Conservation (phyloP, 2,888 invertebrate genomes). For the Apotomis capreana region DNA sequence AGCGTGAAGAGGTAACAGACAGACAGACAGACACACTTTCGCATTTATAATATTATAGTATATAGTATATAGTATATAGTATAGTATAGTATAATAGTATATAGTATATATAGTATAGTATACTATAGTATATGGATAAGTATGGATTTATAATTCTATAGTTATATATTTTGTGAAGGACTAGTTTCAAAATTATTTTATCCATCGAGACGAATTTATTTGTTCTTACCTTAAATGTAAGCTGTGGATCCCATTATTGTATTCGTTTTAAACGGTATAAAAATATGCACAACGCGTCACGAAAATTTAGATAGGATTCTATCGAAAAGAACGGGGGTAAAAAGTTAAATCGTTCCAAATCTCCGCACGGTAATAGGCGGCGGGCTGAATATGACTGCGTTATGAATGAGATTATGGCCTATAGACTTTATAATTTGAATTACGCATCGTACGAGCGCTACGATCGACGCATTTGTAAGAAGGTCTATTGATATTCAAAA, state of each 20-base stretch:
- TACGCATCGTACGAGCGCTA: conserved; percentile 46
- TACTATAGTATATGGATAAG: no score
- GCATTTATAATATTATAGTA: no score
- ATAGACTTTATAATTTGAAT: conserved; percentile 49
- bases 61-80: no score
- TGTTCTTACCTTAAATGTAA: no score
- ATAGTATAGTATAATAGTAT: no score
- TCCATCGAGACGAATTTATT: no score
- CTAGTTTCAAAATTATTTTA: no score
- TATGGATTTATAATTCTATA: not conserved
- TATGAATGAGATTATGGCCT: conserved; percentile 45
- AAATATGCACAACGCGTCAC: conserved; percentile 9
- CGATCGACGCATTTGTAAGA: conserved; percentile 51
- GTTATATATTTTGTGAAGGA: no score
- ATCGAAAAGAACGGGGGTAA: conserved; percentile 13
- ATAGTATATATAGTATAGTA: no score
- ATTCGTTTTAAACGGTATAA: not conserved
- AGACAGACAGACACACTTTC: no score
- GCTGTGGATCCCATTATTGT: no score
- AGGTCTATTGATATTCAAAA: conserved; percentile 60
- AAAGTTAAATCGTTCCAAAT: conserved; percentile 34
- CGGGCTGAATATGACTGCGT: conserved; percentile 43
- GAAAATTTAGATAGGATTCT: conserved; percentile 5
- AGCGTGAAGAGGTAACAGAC: no score
- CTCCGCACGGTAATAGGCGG: conserved; percentile 29